Conservation (phyloP, 2,888 invertebrate species). For the Celastrina argiolus region DNA sequence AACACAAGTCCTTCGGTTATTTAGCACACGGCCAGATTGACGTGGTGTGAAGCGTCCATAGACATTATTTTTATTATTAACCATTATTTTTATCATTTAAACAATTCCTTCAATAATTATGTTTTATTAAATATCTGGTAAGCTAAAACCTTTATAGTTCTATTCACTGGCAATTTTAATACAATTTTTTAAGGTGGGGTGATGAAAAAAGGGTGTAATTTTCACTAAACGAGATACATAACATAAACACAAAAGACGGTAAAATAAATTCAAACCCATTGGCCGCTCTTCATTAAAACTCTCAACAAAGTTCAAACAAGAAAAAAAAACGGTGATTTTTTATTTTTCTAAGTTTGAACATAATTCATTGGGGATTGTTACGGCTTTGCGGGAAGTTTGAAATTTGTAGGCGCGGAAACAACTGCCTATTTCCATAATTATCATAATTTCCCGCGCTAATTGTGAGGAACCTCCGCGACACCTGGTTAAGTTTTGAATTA, state of each 20-base stretch:
- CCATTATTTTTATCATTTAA: too few relatives aligned
- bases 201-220: neutral
- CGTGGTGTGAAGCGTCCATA: too few relatives aligned
- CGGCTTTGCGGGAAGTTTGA: neutral
- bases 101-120: too few relatives aligned
- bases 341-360: slow-evolving; percentile 15
- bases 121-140: too few relatives aligned
- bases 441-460: slow-evolving; percentile 17
- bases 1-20: too few relatives aligned
- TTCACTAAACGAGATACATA: neutral
- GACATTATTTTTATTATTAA: too few relatives aligned
- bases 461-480: neutral
- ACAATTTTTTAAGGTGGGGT: too few relatives aligned
- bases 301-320: slow-evolving; percentile 9
- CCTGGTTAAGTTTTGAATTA: slow-evolving; percentile 4
- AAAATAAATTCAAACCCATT: neutral
- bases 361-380: slow-evolving; percentile 17
- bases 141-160: too few relatives aligned
- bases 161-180: too few relatives aligned
- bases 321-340: slow-evolving; percentile 2
- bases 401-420: slow-evolving; percentile 10
- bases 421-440: slow-evolving; percentile 19
- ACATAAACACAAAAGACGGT: neutral
- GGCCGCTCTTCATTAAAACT: slow-evolving; percentile 6
- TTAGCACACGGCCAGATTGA: too few relatives aligned